Conservation (phyloP, 2,888 invertebrate species). For the Diaphora mendica region DNA sequence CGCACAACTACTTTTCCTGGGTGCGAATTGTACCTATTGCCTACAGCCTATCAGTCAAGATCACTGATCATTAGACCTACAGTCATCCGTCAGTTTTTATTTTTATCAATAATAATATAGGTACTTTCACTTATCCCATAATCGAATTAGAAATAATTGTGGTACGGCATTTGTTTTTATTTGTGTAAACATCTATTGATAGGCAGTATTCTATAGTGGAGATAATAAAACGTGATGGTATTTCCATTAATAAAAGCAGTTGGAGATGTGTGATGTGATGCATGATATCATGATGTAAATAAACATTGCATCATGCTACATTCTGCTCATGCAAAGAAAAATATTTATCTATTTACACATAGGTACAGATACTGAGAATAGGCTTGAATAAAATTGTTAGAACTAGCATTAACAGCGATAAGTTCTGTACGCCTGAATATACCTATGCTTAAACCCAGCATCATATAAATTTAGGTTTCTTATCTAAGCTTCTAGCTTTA, state of each 20-base stretch:
- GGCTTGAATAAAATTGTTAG: not conserved
- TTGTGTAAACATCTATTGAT: not conserved
- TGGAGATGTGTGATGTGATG: slow-evolving; percentile 2
- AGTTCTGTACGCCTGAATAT: not conserved
- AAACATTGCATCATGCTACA: slow-evolving; percentile 6
- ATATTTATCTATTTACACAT: not conserved
- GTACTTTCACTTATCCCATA: slow-evolving; percentile 42
- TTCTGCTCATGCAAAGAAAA: not conserved
- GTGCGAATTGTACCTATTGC: not conserved
- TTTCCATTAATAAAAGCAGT: slow-evolving; percentile 1
- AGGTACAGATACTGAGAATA: not conserved
- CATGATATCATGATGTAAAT: slow-evolving; percentile 12
- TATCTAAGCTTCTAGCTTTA: slow-evolving; percentile 39
- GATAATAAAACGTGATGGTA: slow-evolving; percentile 6
- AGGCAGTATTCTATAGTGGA: not conserved
- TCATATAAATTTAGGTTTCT: slow-evolving; percentile 35
- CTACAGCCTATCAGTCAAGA: too few relatives aligned
- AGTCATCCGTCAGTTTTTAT: slow-evolving; percentile 29
- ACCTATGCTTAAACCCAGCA: not conserved
- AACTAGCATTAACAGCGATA: not conserved
- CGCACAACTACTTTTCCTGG: not conserved
- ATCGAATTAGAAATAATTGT: slow-evolving; percentile 26
- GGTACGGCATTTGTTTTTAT: slow-evolving; percentile 23
- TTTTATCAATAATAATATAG: slow-evolving; percentile 50
- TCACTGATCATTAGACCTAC: too few relatives aligned